These are phyloP conservation scores for Callaeas wilsoni DNA, from an alignment of 2,113 vertebrate species.

Conservation along the genomic window DNA sequence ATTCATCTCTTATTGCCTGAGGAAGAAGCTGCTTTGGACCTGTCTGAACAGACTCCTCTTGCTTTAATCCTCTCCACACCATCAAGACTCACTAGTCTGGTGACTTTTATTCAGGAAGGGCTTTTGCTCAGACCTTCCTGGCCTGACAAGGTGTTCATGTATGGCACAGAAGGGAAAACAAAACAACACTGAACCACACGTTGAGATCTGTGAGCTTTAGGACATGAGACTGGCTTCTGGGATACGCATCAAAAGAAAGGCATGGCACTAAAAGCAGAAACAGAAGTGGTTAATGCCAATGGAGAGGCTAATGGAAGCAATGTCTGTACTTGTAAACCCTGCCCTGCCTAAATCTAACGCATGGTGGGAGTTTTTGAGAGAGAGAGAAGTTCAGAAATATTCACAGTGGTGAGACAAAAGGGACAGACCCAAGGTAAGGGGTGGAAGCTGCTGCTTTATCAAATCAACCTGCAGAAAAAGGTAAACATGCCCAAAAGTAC, in stretches of 20 bases:
- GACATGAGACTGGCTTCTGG: not conserved
- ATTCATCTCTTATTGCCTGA: not conserved
- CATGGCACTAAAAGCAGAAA: not conserved
- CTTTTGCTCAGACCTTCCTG: not conserved
- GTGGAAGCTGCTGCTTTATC: not conserved
- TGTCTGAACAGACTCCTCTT: not conserved
- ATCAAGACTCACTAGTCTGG: not conserved
- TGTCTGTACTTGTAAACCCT: not conserved
- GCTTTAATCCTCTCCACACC: not conserved
- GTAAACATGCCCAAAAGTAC: not conserved
- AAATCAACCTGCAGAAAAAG: not conserved
- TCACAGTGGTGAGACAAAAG: not conserved
- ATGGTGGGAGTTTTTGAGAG: not conserved
- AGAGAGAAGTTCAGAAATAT: not conserved
- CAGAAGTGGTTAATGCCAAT: not conserved
- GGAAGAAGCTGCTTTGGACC: not conserved
- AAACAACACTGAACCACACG: fast-evolving
- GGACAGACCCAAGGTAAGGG: not conserved
- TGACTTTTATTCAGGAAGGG: not conserved
- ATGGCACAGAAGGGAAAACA: not conserved
- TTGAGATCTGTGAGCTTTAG: not conserved
- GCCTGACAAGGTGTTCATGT: not conserved
- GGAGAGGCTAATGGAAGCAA: not conserved
- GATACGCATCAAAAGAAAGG: not conserved
- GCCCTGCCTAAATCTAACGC: not conserved